Evolutionary conservation across 2,888 invertebrate genomes (phyloP).

Genomic region (Microctonus aethiopoides): DNA sequence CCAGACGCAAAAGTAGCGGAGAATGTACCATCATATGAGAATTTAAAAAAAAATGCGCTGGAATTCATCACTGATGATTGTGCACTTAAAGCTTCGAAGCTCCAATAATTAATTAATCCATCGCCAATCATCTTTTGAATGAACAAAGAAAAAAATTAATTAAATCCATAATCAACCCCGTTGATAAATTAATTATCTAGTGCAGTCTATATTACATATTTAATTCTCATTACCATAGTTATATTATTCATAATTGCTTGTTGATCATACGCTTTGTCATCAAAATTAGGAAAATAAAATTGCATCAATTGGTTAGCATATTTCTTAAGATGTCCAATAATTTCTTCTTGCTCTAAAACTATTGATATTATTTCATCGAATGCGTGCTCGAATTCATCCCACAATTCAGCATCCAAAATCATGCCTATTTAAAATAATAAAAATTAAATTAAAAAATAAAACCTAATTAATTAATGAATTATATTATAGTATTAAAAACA

Average conservation of each 20-base stretch:
- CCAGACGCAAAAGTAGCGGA: conserved; percentile 38
- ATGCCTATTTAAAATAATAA: conserved; percentile 24
- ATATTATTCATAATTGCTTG: conserved; percentile 5
- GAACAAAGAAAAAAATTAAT: not conserved
- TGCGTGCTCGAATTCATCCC: conserved; percentile 37
- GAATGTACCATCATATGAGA: conserved; percentile 55
- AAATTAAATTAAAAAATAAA: not conserved
- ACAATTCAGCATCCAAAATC: conserved; percentile 25
- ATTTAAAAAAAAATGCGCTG: conserved; percentile 51
- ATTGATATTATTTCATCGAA: conserved; percentile 37
- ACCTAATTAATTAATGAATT: not conserved
- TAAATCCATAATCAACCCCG: not conserved
- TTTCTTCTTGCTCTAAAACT: conserved; percentile 39
- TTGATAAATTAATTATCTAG: not conserved
- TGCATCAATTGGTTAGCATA: conserved; percentile 43
- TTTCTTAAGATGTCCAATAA: conserved; percentile 36
- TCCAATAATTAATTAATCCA: conserved; percentile 42
- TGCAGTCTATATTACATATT: too few relatives aligned
- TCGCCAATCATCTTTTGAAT: conserved; percentile 48
- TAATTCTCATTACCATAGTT: conserved; percentile 31
- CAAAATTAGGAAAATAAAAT: conserved; percentile 38
- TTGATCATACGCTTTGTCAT: not conserved
- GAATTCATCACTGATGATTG: conserved; percentile 49
- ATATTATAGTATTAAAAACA: not conserved
- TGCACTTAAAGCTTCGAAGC: conserved; percentile 38